Evolutionary conservation across 1,140 invertebrate species (phyloP), one percentile per base, ranked within the genome.

Genomic region (Drosophila mayri): DNA sequence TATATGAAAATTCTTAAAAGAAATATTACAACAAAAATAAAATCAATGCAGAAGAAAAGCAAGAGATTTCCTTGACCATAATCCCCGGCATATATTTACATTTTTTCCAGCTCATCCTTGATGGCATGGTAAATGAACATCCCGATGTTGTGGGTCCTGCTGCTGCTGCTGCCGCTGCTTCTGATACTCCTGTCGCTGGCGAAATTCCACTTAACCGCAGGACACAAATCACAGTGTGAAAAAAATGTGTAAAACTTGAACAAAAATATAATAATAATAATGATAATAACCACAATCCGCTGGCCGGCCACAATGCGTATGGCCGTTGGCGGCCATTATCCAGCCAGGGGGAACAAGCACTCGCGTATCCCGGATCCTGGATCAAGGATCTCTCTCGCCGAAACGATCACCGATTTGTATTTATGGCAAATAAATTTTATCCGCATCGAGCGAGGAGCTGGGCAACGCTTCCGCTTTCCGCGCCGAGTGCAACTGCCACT

Each of bases 401-500:
- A 2, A 52, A 52, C 32, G 55, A 44, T 66, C 41, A 60, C 58
- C 22, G 8, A 59, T 5, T 40, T 16, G 28, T 40, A 32, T 4
- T 25, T 55, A 22, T 14, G 12, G 11, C 18, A 58, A 59, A 14
- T 38, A 28, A 30, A 43, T 38, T 54, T 54, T 40, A 44, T 76
- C 54, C 73, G 61, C 62, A 76, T 67, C 40, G 46, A 47, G 71
- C 71, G 47, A 63, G 70, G 63, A 76, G 75, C 74, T 46, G 58
- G 70, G 70, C 83, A 63, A 83, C 68, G 64, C 76, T 88, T 87
- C 84, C 84, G 84, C 76, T 90, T 88, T 88, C 80, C 76, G 84
- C 84, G 73, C 72, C 84, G 77, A 80, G 74, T 87, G 76, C 80
- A 87, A 87, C 83, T 87, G 83, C 84, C 83, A 87, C 76, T 79